Evolutionary conservation across 2,113 vertebrate genomes (phyloP), one percentile per base, ranked within the genome.

Genomic region (Struthio camelus): DNA sequence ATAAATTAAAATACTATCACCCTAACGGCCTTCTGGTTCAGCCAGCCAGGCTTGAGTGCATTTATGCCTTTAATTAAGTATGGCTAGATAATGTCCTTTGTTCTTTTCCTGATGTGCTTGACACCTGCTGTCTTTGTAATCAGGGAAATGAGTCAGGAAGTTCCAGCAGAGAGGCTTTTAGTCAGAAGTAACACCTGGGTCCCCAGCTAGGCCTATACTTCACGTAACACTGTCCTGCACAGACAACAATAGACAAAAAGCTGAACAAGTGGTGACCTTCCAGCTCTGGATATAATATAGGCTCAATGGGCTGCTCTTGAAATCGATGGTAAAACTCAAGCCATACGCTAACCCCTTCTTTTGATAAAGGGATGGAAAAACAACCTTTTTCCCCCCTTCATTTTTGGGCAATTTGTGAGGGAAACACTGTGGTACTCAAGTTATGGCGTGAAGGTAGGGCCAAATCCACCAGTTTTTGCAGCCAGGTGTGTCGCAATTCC

Each of bases 171-270:
- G 85, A 96, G 88, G 89, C 94, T 97, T 97, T 97, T 95, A 97
- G 93, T 96, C 91, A 91, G 94, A 96, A 93, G 58, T 59, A 97
- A 94, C 97, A 97, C 95, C 97, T 97, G 96, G 87, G 96, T 92
- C 94, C 90, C 71, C 7, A 1, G 80, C 89, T 90, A 36, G 0
- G n/a, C 46, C 93, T 93, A 79, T 48, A 51, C 30, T 5, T 86
- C 95, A 51, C 1, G 0, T 87, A 72, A 58, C 58, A 30, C 51
- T 0, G 0, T 73, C 81, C 70, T 78, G 40, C n/a, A 87, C 58
- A 1, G 1, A 34, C 64, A 90, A 23, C 71, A 38, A 16, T n/a
- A 80, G 61, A 78, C 0, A 1, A 77, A 93, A 94, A 77, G 71
- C 70, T 79, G 84, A 91, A 80, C 7, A 11, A 91, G 64, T 27